phyloP scores from a whole-genome alignment of 2,113 vertebrate species.

The Brevimyrus niger region DNA sequence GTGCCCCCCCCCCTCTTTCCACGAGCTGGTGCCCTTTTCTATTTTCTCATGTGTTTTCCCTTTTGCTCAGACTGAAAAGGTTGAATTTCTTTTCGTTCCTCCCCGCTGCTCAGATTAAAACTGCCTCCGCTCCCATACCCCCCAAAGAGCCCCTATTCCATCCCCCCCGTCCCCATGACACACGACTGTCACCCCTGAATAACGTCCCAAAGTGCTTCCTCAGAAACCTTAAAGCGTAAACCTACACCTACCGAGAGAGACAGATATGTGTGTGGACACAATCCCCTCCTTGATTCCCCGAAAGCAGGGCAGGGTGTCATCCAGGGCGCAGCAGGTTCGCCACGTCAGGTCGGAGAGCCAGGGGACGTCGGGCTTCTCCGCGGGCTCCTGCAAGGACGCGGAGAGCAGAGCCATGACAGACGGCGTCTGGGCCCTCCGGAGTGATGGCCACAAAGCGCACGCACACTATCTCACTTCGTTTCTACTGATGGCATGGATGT shows the following conservation, averaged over 20 bases:
- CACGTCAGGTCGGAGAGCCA: constrained; percentile 58
- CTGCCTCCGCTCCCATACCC: neutral
- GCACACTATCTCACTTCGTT: neutral
- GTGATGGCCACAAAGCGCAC: neutral
- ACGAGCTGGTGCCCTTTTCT: neutral
- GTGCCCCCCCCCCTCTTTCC: neutral
- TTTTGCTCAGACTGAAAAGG: neutral
- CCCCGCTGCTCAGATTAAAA: neutral
- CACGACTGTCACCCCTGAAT: neutral
- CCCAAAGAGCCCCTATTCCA: neutral
- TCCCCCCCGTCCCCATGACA: neutral
- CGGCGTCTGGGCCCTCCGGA: neutral
- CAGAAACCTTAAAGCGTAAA: neutral
- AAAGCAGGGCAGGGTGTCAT: constrained; percentile 57
- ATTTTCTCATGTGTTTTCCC: neutral
- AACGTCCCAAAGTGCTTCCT: neutral
- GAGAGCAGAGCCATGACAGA: neutral
- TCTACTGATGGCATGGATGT: too few species aligned
- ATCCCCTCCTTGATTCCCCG: constrained; percentile 55
- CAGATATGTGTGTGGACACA: constrained; percentile 45
- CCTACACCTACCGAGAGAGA: constrained; percentile 64
- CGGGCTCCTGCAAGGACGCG: constrained; percentile 39
- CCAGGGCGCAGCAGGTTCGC: constrained; percentile 65
- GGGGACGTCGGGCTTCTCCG: constrained; percentile 53
- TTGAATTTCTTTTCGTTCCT: neutral